Evolutionary conservation across 2,113 vertebrate species (phyloP).

Genomic region (Carassius auratus): DNA sequence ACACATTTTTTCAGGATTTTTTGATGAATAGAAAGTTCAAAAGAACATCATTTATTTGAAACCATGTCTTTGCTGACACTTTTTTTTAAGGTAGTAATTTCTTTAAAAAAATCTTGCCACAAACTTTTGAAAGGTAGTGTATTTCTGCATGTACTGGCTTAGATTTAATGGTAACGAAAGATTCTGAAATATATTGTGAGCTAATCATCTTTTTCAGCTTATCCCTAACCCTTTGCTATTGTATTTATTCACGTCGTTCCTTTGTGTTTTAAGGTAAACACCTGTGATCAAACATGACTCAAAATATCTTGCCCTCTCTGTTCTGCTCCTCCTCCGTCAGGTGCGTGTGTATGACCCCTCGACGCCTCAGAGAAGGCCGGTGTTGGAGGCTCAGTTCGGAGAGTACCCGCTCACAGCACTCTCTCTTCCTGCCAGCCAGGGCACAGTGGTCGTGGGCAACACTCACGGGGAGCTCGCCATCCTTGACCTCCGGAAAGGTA

Average conservation of each 20-base stretch:
- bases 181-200: too few species aligned
- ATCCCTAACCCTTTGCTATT: not conserved
- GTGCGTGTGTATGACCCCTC: conserved; percentile 85
- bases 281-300: not conserved
- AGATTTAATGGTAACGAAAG: not conserved
- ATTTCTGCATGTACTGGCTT: not conserved
- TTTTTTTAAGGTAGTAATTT: not conserved
- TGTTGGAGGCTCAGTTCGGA: conserved; percentile 79
- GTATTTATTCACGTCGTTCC: not conserved
- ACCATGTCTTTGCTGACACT: not conserved
- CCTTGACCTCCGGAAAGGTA: conserved; percentile 85
- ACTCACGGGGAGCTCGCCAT: conserved; percentile 84
- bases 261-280: conserved; percentile 12
- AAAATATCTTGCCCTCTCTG: not conserved
- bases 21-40: not conserved
- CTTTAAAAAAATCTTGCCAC: not conserved
- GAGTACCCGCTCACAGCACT: conserved; percentile 86
- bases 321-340: conserved; percentile 62
- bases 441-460: conserved; percentile 84
- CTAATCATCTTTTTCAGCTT: not conserved
- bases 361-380: conserved; percentile 81
- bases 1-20: not conserved
- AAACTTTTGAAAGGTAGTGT: not conserved
- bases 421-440: conserved; percentile 72
- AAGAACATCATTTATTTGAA: not conserved